Evolutionary conservation across 2,113 vertebrate genomes (phyloP).

Genomic region (Eupsittula cactorum): DNA sequence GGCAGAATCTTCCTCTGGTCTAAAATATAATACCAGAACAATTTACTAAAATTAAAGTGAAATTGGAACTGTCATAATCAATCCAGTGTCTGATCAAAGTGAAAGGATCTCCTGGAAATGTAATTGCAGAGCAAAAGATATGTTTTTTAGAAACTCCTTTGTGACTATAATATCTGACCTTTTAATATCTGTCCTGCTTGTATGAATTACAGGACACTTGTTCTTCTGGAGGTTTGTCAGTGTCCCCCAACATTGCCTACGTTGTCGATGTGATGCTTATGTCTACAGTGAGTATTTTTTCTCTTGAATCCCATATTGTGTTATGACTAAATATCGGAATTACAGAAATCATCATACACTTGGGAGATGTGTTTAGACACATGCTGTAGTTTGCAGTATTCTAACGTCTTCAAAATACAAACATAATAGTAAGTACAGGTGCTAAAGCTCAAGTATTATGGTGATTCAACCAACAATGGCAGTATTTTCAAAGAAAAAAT

Average conservation of each 20-base stretch:
- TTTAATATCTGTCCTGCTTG: slow-evolving; percentile 1
- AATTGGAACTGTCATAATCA: slow-evolving; percentile 32
- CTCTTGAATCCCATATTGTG: not conserved
- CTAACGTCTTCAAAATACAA: not conserved
- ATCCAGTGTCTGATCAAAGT: not conserved
- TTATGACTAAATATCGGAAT: not conserved
- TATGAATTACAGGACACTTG: not conserved
- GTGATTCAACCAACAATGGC: not conserved
- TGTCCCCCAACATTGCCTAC: not conserved
- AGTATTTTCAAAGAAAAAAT: not conserved
- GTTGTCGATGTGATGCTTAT: not conserved
- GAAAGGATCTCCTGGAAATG: slow-evolving; percentile 30
- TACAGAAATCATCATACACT: not conserved
- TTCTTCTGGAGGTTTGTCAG: not conserved
- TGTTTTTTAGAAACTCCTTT: slow-evolving; percentile 10
- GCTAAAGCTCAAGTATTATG: not conserved
- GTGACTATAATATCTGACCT: not conserved
- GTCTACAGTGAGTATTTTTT: not conserved
- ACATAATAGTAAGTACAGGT: not conserved
- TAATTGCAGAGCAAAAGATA: slow-evolving; percentile 7
- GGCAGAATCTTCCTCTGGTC: slow-evolving; percentile 60
- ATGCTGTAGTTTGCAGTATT: not conserved
- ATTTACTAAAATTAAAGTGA: slow-evolving; percentile 33
- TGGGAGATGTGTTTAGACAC: not conserved
- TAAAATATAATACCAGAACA: not conserved